Evolutionary conservation across 2,888 invertebrate genomes (phyloP), one percentile per base, ranked within the genome.

Genomic region (Lysandra coridon): DNA sequence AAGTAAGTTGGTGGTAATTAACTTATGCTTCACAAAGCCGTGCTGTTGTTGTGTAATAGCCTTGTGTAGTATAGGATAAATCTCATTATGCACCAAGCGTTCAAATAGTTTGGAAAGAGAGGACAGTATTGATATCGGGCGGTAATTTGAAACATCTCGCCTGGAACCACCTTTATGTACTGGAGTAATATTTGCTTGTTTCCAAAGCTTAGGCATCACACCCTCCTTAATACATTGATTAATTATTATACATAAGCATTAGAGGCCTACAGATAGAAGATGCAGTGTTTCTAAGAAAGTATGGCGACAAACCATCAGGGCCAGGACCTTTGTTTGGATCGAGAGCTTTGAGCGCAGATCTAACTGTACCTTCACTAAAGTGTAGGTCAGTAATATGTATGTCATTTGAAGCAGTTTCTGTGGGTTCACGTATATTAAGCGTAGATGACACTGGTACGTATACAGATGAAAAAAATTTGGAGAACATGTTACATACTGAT

Each of bases 51-150:
- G 69, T 57, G 60, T 77, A 5, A 77, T 57, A 37, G 30, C 33
- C 33, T 33, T 53, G 14, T 30, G 44, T 73, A 78, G 49, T 0
- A 73, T 23, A 40, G 40, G 69, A 7, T 78, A 64, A 2, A 78
- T 69, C 44, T 64, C n/a, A 17, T 69, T 37, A 53, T 78, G 73
- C 6, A 78, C 78, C 17, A 78, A n/a, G 7, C 53, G 40, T 49
- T 73, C 78, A 6, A 78, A 78, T 17, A 78, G 30, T 49, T 78
- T 78, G 1, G 78, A 69, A 3, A 78, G 12, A 44, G 69, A 30
- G 1, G 73, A 17, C 23, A 23, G 23, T 23, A 23, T 23, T 23
- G 23, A 23, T 23, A 23, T 23, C 23, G 23, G 23, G 23, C 76
- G 33, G n/a, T 60, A 77, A 14, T 77, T 3, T 53, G 30, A 12